Evolutionary conservation across 2,113 vertebrate species (phyloP).

Genomic region (Dermatemys mawii): DNA sequence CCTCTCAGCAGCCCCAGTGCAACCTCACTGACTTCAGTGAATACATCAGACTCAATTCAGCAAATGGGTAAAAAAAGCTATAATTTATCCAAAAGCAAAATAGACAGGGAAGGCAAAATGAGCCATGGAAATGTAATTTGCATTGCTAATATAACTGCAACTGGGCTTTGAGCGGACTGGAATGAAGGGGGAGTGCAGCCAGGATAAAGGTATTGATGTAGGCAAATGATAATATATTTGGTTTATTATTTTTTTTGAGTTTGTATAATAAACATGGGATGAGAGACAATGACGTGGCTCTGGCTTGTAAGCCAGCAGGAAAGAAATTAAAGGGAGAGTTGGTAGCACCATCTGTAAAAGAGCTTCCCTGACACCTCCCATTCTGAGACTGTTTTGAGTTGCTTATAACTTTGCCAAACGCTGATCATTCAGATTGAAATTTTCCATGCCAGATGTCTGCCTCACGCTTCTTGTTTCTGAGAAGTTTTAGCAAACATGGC

Average conservation of each 20-base stretch:
- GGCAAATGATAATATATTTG: background rate
- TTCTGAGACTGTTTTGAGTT: background rate
- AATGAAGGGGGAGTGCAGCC: background rate
- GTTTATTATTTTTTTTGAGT: background rate
- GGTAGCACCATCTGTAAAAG: background rate
- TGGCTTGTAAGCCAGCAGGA: background rate
- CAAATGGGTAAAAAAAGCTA: background rate
- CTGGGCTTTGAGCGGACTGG: background rate
- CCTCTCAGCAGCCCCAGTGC: background rate
- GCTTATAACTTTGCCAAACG: background rate
- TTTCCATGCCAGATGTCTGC: background rate
- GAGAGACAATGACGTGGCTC: background rate
- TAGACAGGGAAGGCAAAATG: background rate
- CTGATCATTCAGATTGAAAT: background rate
- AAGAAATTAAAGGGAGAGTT: background rate
- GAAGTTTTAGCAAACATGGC: background rate
- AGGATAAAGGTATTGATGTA: background rate
- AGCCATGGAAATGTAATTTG: background rate
- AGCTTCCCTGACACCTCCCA: background rate
- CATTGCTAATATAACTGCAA: background rate
- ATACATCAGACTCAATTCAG: background rate
- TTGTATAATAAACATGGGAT: background rate
- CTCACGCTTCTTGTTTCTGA: background rate
- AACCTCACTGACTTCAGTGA: background rate
- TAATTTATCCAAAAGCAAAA: background rate